phyloP scores from a whole-genome alignment of 2,113 vertebrate genomes.

The Dipodomys ordii region DNA sequence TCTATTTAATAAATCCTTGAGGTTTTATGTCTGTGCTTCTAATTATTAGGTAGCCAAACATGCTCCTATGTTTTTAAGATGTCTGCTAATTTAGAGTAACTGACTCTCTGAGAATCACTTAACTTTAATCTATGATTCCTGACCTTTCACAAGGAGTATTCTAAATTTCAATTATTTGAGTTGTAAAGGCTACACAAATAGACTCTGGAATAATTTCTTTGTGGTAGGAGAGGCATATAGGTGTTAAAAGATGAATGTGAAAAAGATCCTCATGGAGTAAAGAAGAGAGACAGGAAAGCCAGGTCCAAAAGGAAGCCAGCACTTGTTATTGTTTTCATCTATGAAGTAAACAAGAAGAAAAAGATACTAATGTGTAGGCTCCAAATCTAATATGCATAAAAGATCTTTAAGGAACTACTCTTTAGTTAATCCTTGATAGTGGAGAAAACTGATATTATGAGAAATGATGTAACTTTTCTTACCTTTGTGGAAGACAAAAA shows the following conservation, averaged over 20 bases:
- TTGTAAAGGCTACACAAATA: not conserved
- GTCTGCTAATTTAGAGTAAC: not conserved
- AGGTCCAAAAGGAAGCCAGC: not conserved
- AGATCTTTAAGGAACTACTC: not conserved
- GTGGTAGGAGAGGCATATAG: not conserved
- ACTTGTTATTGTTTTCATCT: not conserved
- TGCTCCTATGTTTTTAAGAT: not conserved
- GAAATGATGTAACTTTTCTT: not conserved
- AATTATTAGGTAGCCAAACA: not conserved
- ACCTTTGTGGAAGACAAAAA: not conserved
- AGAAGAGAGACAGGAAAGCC: not conserved
- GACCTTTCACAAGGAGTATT: not conserved
- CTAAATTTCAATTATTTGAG: not conserved
- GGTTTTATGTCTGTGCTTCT: not conserved
- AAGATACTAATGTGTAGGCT: not conserved
- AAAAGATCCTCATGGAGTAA: slow-evolving; percentile 44
- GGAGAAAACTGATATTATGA: slow-evolving; percentile 8
- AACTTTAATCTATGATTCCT: not conserved
- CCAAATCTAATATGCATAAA: slow-evolving; percentile 5
- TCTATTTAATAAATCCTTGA: not conserved
- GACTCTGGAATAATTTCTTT: not conserved
- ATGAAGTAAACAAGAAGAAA: not conserved
- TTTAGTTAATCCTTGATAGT: not conserved
- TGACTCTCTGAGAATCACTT: not conserved
- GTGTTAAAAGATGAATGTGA: not conserved